phyloP scores from a whole-genome alignment of 2,113 vertebrate genomes.

The Thunnus thynnus region DNA sequence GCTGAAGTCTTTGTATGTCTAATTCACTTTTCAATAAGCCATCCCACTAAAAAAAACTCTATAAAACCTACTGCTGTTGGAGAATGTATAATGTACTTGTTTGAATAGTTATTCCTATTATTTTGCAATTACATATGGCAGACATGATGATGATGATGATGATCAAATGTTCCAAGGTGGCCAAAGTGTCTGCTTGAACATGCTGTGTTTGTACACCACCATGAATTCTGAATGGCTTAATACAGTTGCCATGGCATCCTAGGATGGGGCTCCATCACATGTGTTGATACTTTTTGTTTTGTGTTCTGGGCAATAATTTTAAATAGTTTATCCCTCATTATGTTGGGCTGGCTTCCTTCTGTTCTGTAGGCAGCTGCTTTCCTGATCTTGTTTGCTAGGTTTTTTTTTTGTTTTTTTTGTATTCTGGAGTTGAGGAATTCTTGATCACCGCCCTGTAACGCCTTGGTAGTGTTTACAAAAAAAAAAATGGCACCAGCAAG shows the following conservation, averaged over 20 bases:
- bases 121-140: constrained; percentile 71
- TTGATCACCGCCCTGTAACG: constrained; percentile 69
- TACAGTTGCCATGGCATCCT: constrained; percentile 52
- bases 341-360: constrained; percentile 88
- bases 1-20: constrained; percentile 70
- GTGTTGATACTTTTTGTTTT: constrained; percentile 76
- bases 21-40: constrained; percentile 75
- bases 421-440: constrained; percentile 74
- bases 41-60: constrained; percentile 69
- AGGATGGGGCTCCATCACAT: constrained; percentile 73
- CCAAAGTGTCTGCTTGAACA: constrained; percentile 61
- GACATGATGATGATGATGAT: constrained; percentile 68
- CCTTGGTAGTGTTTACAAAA: constrained; percentile 83
- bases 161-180: constrained; percentile 70
- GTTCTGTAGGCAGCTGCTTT: constrained; percentile 90
- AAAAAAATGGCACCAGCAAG: constrained; percentile 78
- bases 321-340: constrained; percentile 66
- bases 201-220: constrained; percentile 49
- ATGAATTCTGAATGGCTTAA: constrained; percentile 44
- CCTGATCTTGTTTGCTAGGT: constrained; percentile 79
- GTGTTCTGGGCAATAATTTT: constrained; percentile 78
- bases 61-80: constrained; percentile 80
- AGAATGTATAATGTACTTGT: constrained; percentile 81
- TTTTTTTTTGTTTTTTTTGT: constrained; percentile 58
- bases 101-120: constrained; percentile 74